Evolutionary conservation across 2,888 invertebrate species (phyloP).

Genomic region (Lepidochitona cinerea): DNA sequence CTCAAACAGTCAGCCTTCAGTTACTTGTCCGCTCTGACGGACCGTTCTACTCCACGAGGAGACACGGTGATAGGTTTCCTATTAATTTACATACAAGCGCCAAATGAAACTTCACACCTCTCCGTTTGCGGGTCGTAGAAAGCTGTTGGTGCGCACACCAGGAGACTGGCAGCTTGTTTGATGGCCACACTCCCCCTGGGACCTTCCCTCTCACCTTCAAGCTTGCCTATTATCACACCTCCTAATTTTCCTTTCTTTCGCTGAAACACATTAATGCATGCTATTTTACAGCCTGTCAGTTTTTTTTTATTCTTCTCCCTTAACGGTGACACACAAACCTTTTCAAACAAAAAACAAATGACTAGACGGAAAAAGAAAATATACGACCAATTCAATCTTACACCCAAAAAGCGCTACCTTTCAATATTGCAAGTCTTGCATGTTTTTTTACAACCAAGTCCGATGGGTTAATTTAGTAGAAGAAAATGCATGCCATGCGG

Average conservation of each 20-base stretch:
- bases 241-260: background rate
- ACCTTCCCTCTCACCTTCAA: background rate
- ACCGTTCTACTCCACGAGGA: background rate
- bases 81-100: conserved; percentile 7
- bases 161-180: background rate
- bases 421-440: no score
- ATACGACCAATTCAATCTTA: no score
- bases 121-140: background rate
- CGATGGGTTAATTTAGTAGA: no score
- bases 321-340: no score
- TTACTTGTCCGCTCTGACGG: background rate
- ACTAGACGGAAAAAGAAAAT: no score
- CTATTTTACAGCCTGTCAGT: no score
- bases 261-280: no score
- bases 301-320: no score
- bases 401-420: no score
- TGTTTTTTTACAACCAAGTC: no score
- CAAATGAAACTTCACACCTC: conserved; percentile 2
- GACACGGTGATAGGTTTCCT: background rate
- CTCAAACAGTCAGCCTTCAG: background rate
- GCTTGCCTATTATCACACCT: conserved; percentile 1
- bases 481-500: no score
- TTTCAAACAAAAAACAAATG: no score
- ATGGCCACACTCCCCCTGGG: background rate
- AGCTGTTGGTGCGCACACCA: background rate